phyloP scores from a whole-genome alignment of 2,888 invertebrate species.

The Tachina grossa region DNA sequence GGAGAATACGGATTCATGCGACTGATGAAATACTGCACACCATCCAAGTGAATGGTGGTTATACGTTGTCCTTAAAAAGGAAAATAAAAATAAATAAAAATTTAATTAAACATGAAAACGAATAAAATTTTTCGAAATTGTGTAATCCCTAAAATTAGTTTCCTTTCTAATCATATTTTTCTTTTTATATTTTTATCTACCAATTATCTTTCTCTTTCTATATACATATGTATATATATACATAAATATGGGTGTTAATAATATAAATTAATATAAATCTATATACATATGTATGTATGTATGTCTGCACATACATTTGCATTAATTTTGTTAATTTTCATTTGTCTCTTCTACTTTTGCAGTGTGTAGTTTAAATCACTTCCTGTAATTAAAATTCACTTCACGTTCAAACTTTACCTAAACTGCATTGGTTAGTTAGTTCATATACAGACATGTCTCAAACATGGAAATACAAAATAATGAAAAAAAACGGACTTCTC shows the following conservation, averaged over 20 bases:
- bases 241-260: neutral
- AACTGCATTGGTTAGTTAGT: conserved; percentile 44
- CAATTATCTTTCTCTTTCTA: neutral
- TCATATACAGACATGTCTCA: conserved; percentile 23
- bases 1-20: conserved; percentile 94
- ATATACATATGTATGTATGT: neutral
- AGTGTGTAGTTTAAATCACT: conserved; percentile 54
- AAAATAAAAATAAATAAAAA: conserved; percentile 14
- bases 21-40: conserved; percentile 93
- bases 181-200: neutral
- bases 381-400: conserved; percentile 69
- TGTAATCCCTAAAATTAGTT: neutral
- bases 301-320: neutral
- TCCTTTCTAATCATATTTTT: neutral
- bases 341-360: conserved; percentile 24
- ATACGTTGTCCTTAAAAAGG: conserved; percentile 89
- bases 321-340: conserved; percentile 1
- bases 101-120: neutral
- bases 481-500: neutral
- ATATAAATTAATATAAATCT: neutral
- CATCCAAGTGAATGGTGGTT: conserved; percentile 93
- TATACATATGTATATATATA: neutral
- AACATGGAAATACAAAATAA: conserved; percentile 21
- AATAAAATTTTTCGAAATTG: neutral
- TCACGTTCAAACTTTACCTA: conserved; percentile 32